A percentile compares a stretch with the other conserved stretches of the same genome.
Evolutionary conservation across 2,888 invertebrate genomes (phyloP).

Genomic region (Lasius platythorax): DNA sequence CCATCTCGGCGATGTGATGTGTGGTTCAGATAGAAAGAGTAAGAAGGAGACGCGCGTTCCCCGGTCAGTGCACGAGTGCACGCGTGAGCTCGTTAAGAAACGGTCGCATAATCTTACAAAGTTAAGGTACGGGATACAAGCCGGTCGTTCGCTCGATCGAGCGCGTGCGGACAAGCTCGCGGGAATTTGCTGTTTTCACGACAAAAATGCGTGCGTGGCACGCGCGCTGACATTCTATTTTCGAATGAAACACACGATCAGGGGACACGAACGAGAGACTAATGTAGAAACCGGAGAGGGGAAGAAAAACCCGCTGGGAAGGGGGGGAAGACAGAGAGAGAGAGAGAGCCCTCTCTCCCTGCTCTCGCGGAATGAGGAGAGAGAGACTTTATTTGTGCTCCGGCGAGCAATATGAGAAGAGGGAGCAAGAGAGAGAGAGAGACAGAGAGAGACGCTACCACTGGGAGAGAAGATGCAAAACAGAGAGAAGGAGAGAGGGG

Average conservation of each 20-base stretch:
- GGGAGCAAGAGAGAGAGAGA: conserved; percentile 27
- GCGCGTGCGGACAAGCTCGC: conserved; percentile 65
- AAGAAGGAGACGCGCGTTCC: background rate
- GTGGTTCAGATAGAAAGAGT: background rate
- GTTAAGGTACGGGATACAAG: conserved; percentile 24
- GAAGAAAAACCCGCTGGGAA: conserved; percentile 56
- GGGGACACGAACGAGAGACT: conserved; percentile 71
- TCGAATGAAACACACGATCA: conserved; percentile 82
- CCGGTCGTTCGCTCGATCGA: conserved; percentile 33
- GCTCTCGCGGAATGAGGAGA: conserved; percentile 24
- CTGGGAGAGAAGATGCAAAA: background rate
- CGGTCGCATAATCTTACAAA: conserved; percentile 52
- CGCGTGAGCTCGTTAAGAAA: background rate
- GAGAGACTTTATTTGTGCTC: conserved; percentile 53
- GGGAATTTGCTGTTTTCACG: conserved; percentile 80
- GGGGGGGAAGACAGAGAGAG: conserved; percentile 21
- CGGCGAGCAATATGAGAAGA: conserved; percentile 35
- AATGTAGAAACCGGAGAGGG: conserved; percentile 42
- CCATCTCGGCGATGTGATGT: background rate
- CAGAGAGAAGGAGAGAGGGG: conserved; percentile 6
- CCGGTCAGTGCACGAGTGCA: conserved; percentile 6
- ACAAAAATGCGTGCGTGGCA: conserved; percentile 80
- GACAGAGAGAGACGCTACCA: conserved; percentile 30
- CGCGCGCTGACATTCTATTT: conserved; percentile 83
- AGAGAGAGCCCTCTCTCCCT: background rate